A percentile compares a stretch with the other conserved stretches of the same genome.
Evolutionary conservation across 64 coral and sea anemone species (phyloP).

Genomic region (Montipora foliosa): DNA sequence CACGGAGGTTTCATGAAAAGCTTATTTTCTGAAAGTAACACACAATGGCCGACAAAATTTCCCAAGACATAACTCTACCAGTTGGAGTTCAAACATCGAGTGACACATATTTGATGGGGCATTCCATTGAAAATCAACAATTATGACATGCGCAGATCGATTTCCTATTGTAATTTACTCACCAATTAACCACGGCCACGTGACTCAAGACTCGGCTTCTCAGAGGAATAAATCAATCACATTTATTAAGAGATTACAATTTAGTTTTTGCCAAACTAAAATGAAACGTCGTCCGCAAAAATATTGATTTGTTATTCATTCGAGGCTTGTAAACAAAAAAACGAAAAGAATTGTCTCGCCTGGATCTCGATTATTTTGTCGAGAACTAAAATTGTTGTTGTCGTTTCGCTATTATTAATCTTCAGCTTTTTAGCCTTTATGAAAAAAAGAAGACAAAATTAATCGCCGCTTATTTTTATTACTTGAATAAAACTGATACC

Average conservation of each 20-base stretch:
- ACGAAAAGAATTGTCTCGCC: conserved; percentile 34
- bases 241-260: conserved; percentile 89
- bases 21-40: conserved; percentile 56
- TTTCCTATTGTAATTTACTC: conserved; percentile 81
- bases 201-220: conserved; percentile 63
- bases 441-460: conserved; percentile 42
- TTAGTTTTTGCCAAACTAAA: conserved; percentile 78
- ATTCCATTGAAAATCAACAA: conserved; percentile 98
- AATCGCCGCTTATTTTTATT: conserved; percentile 26
- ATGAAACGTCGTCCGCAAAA: conserved; percentile 51
- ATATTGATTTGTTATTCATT: conserved; percentile 45
- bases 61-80: conserved; percentile 78
- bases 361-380: conserved; percentile 44
- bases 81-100: conserved; percentile 83
- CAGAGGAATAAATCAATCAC: conserved; percentile 79
- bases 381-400: conserved; percentile 36
- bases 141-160: conserved; percentile 88
- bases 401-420: conserved; percentile 38
- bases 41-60: conserved; percentile 61
- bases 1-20: conserved; percentile 68
- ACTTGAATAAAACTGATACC: neutral
- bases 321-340: conserved; percentile 44
- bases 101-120: conserved; percentile 92
- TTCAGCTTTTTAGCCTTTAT: conserved; percentile 32
- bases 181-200: conserved; percentile 78